Evolutionary conservation across 2,113 vertebrate species (phyloP).

Genomic region (Pluvianellus socialis): DNA sequence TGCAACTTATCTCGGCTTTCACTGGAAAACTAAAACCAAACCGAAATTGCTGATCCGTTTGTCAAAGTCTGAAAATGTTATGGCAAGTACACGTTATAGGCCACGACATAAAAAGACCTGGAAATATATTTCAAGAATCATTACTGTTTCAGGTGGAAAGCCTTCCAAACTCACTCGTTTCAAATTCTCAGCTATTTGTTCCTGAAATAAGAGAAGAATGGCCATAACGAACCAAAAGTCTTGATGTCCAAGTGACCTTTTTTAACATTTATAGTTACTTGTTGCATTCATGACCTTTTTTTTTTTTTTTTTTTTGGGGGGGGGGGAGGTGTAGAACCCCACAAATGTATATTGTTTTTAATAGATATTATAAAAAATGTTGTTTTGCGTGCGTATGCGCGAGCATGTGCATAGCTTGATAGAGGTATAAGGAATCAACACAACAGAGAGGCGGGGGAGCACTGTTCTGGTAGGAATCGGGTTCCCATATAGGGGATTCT

Average conservation of each 20-base stretch:
- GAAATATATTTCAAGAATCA: background rate
- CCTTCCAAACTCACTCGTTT: background rate
- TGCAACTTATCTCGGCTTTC: background rate
- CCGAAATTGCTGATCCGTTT: background rate
- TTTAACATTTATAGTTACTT: background rate
- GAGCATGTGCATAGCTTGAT: background rate
- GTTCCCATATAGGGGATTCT: background rate
- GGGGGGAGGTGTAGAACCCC: accelerated
- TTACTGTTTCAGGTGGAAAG: background rate
- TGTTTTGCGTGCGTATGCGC: background rate
- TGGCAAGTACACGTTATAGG: background rate
- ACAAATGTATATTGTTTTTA: background rate
- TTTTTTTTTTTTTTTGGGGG: background rate
- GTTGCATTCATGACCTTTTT: background rate
- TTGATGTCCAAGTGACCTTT: background rate
- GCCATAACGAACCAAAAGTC: background rate
- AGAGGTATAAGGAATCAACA: background rate
- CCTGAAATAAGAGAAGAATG: background rate
- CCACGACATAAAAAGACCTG: background rate
- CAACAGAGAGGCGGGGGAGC: accelerated
- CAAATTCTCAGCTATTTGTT: background rate
- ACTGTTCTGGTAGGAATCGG: accelerated
- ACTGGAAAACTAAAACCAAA: background rate
- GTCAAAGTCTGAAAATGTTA: background rate
- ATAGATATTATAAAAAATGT: background rate